A percentile compares a stretch with the other conserved stretches of the same genome.
phyloP scores from a whole-genome alignment of 2,888 invertebrate genomes.

The Macrosoma leucophasiata region DNA sequence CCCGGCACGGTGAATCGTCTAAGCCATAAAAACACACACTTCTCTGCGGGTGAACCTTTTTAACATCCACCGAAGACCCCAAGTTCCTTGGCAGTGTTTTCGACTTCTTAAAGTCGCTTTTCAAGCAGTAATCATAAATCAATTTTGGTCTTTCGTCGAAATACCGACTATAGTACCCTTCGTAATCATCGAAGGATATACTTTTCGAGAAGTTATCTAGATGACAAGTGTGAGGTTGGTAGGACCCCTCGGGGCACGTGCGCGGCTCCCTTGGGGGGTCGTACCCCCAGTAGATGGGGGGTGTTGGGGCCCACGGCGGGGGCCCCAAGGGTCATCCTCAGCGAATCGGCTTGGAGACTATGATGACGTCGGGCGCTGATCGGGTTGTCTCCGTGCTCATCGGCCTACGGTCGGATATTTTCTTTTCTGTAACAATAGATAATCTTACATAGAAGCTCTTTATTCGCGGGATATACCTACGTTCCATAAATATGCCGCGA shows the following conservation, averaged over 20 bases:
- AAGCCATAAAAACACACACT: conserved; percentile 57
- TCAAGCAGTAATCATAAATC: conserved; percentile 60
- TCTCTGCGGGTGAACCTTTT: conserved; percentile 43
- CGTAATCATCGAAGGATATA: conserved; percentile 48
- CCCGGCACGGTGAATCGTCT: conserved; percentile 38
- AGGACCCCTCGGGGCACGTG: conserved; percentile 53
- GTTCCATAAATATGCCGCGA: too few species aligned
- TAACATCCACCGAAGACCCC: conserved; percentile 50
- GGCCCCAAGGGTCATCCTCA: conserved; percentile 71
- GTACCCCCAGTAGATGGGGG: conserved; percentile 47
- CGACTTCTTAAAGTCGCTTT: conserved; percentile 56
- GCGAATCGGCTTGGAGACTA: conserved; percentile 75
- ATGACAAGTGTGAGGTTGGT: conserved; percentile 37
- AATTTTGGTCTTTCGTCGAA: conserved; percentile 56
- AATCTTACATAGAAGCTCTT: not conserved
- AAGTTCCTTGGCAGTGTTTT: conserved; percentile 60
- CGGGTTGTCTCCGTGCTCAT: conserved; percentile 90
- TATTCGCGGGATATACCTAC: too few species aligned
- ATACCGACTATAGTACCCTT: conserved; percentile 59
- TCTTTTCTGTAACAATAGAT: conserved; percentile 50
- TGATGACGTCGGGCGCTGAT: conserved; percentile 93
- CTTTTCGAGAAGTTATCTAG: conserved; percentile 47
- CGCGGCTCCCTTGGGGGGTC: conserved; percentile 41
- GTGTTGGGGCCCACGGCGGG: conserved; percentile 65
- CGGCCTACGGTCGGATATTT: conserved; percentile 72